Evolutionary conservation across 2,113 vertebrate species (phyloP), one percentile per base, ranked within the genome.

Genomic region (Tamias sibiricus): DNA sequence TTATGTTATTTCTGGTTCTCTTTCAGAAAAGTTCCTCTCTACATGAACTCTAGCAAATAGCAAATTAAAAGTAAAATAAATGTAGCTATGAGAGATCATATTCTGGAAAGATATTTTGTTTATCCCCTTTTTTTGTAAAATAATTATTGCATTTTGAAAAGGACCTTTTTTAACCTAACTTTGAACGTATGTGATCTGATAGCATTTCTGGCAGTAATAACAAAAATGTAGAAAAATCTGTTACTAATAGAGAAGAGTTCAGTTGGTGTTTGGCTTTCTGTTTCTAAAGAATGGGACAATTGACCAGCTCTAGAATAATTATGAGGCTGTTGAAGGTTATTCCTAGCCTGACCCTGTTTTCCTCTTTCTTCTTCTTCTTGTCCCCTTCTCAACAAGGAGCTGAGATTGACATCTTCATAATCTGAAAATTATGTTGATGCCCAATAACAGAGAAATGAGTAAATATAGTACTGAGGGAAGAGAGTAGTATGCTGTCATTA

Each of bases 61-160:
- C 69, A 96, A 88, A 90, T 88, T 89, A 72, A 91, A 95, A 84
- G 75, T 93, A 80, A 92, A 95, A 83, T 88, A 82, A 82, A 80
- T 79, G 20, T 83, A 68, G 7, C 35, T 88, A 35, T 90, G 71
- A 82, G 71, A 90, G 54, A 93, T 92, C 32, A 62, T 42, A 37
- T 44, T 49, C 82, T 77, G 68, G 42, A 24, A 82, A 88, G 82
- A 87, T 19, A 3, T 76, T 94, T 94, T 75, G 30, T 86, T 93
- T 96, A 76, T 49, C 49, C 16, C 40, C 47, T 87, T 92, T 90
- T n/a, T 91, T 80, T 94, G 76, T 62, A 92, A 96, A 86, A 68
- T n/a, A 94, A 90, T 87, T 87, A 57, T 85, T 95, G 92, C 42
- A 75, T 92, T 85, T 54, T 14, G 26, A 94, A 49, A 86, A 62